These are phyloP conservation scores for Plectus sambesii DNA, from an alignment of 1,140 invertebrate genomes.

Conservation along the genomic window DNA sequence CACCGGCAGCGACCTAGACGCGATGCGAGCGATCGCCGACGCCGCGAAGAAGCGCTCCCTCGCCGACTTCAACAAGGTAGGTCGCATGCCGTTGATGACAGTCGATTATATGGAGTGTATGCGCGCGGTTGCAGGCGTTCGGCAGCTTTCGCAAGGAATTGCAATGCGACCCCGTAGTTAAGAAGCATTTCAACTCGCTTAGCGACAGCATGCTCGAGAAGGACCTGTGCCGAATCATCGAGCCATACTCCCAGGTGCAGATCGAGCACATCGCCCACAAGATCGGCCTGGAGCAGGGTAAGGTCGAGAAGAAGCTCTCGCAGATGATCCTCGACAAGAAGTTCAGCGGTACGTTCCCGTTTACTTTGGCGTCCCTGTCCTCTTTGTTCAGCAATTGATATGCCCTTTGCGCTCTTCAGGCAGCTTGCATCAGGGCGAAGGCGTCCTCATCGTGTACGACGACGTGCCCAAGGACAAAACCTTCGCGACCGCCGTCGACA, in stretches of 20 bases:
- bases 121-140: conserved; percentile 54
- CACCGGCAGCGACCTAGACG: conserved; percentile 85
- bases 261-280: conserved; percentile 66
- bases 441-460: conserved; percentile 92
- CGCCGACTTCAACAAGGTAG: conserved; percentile 72
- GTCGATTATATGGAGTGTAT: not conserved
- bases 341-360: conserved; percentile 54
- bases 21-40: conserved; percentile 89
- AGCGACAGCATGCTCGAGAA: conserved; percentile 99
- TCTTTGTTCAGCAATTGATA: not conserved
- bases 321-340: conserved; percentile 99
- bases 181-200: conserved; percentile 84
- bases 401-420: conserved; percentile 53
- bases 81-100: conserved; percentile 11
- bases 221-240: conserved; percentile 93
- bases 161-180: conserved; percentile 87
- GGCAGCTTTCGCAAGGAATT: conserved; percentile 75
- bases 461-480: conserved; percentile 86
- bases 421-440: conserved; percentile 93
- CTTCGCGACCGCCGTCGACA: conserved; percentile 88
- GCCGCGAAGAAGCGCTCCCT: conserved; percentile 90
- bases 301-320: conserved; percentile 92
- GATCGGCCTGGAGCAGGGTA: conserved; percentile 56
- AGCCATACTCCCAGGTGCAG: conserved; percentile 92
- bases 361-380: not conserved